These are phyloP conservation scores for Holcopasites calliopsidis DNA, from an alignment of 1,140 invertebrate genomes.

Conservation along the genomic window DNA sequence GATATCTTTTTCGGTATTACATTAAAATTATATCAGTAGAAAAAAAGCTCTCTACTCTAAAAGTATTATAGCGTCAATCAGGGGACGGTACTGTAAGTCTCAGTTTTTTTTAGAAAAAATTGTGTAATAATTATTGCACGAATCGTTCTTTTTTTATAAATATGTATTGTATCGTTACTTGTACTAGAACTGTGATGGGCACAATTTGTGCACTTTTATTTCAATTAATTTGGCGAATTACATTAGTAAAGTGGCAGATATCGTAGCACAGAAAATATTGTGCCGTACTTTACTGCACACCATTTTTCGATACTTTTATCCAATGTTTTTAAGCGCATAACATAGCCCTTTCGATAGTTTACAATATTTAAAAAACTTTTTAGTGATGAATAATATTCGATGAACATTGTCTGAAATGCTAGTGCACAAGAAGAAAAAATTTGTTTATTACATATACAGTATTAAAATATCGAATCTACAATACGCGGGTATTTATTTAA, in stretches of 20 bases:
- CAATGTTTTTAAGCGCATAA: background rate
- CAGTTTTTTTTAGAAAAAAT: slow-evolving; percentile 16
- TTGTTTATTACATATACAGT: slow-evolving; percentile 14
- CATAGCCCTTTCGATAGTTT: background rate
- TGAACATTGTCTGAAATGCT: slow-evolving; percentile 5
- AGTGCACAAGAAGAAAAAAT: background rate
- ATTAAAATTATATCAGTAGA: slow-evolving; percentile 43
- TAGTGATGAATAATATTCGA: background rate
- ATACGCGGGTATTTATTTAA: slow-evolving; percentile 33
- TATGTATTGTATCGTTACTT: slow-evolving; percentile 43
- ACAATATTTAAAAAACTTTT: slow-evolving; percentile 13
- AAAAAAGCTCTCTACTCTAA: slow-evolving; percentile 57
- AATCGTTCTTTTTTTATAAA: slow-evolving; percentile 54
- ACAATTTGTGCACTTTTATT: slow-evolving; percentile 31
- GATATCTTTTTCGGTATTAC: slow-evolving; percentile 40
- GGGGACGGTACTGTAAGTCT: slow-evolving; percentile 25
- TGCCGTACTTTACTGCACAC: slow-evolving; percentile 4
- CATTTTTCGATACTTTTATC: slow-evolving; percentile 25
- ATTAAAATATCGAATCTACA: slow-evolving; percentile 25
- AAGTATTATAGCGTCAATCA: slow-evolving; percentile 54
- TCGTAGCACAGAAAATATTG: background rate
- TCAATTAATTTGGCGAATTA: background rate
- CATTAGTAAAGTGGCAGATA: background rate
- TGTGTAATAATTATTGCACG: slow-evolving; percentile 42
- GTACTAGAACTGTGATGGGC: slow-evolving; percentile 58